phyloP scores from a whole-genome alignment of 2,113 vertebrate genomes.

The Acinonyx jubatus region DNA sequence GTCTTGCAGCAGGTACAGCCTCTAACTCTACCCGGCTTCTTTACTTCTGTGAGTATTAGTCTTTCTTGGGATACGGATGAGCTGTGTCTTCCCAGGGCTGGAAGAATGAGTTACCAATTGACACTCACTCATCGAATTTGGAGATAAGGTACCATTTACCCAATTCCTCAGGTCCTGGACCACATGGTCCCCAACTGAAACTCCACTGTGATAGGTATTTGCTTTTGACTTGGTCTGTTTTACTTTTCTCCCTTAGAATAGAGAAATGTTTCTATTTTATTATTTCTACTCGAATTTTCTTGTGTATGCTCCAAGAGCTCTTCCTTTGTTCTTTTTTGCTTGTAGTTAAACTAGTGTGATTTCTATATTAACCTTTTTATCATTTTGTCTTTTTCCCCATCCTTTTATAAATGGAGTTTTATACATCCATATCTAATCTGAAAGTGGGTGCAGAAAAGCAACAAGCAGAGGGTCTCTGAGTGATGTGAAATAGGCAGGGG shows the following conservation, averaged over 20 bases:
- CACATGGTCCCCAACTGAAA: no score
- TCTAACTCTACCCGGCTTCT: accelerated
- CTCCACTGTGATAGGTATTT: not conserved
- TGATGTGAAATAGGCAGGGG: not conserved
- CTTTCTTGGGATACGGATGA: not conserved
- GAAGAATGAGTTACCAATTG: accelerated
- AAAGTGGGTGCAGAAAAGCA: not conserved
- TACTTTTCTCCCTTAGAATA: not conserved
- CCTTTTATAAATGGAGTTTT: not conserved
- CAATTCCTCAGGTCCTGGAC: not conserved
- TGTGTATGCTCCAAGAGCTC: not conserved
- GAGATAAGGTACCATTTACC: not conserved
- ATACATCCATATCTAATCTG: not conserved
- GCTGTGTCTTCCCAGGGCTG: not conserved
- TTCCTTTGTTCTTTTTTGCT: not conserved
- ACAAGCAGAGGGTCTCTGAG: not conserved
- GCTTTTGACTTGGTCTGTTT: not conserved
- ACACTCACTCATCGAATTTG: not conserved
- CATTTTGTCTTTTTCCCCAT: not conserved
- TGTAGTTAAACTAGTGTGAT: not conserved
- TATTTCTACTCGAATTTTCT: not conserved
- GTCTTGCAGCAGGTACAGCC: accelerated
- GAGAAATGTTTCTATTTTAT: not conserved
- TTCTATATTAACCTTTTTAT: not conserved
- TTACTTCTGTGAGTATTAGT: not conserved